Evolutionary conservation across 2,797 vertebrate genomes (phyloP), one percentile per base, ranked within the genome.

Genomic region (Myotis pilosus): DNA sequence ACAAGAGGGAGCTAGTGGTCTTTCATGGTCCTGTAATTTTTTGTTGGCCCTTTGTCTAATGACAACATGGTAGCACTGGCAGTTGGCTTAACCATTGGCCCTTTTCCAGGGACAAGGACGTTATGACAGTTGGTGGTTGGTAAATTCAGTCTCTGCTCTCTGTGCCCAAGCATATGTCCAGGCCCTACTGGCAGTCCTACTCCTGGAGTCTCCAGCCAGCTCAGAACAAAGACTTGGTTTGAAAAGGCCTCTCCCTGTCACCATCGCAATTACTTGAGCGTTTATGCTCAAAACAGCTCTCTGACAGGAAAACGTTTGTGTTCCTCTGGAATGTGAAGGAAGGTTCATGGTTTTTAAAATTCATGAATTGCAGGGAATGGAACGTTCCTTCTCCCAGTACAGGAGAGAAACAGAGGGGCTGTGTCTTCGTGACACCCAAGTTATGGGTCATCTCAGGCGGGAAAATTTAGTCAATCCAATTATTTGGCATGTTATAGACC

Each of bases 331-430:
- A 94, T 96, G 89, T 92, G 96, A 97, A 95, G 94, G 86, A 96
- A 97, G 96, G 96, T 96, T 96, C 97, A 96, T 89, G 95, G 95
- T 87, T 97, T 96, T 97, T 95, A 96, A 97, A 97, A 97, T 97
- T 97, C 96, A 97, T 97, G 97, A 97, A 96, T 53, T 96, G 80
- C 38, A 16, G 83, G 95, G 91, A 97, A 96, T 97, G 96, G 96
- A 97, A 96, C 95, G 72, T 97, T 97, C 86, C 87, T 93, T 93
- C 64, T 94, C 92, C 1, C 1, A 96, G 83, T 89, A 83, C 84
- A 84, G 84, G 88, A 68, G 92, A 94, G 80, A 95, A 93, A 97
- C 94, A 96, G 95, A 96, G 96, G 93, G 79, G 90, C 97, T 96
- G 92, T 97, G 96, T 97, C 93, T 94, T 93, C 53, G 16, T 86